These are phyloP conservation scores for Laupala kohalensis DNA, from an alignment of 1,140 invertebrate species.

Conservation along the genomic window DNA sequence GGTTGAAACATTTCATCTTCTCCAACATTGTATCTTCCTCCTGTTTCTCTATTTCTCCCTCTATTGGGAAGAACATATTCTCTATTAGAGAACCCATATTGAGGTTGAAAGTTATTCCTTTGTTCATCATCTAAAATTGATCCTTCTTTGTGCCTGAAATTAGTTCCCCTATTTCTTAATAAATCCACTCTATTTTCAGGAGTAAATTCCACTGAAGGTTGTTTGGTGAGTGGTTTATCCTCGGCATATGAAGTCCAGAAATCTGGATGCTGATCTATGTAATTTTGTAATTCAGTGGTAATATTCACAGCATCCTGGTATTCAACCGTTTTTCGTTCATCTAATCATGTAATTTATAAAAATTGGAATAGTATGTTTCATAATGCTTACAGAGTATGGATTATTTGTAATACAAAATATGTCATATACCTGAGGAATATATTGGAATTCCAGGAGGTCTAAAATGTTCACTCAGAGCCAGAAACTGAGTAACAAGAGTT, in stretches of 20 bases:
- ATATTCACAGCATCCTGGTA: slow-evolving; percentile 4
- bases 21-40: background rate
- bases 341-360: background rate
- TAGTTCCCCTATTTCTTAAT: background rate
- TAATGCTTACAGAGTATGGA: background rate
- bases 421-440: slow-evolving; percentile 46
- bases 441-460: slow-evolving; percentile 51
- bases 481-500: slow-evolving; percentile 46
- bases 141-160: slow-evolving; percentile 5
- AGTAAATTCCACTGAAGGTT: background rate
- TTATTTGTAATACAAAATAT: background rate
- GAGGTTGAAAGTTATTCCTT: background rate
- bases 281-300: background rate
- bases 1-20: background rate
- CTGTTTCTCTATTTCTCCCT: background rate
- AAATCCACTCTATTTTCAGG: background rate
- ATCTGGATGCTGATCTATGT: slow-evolving; percentile 1
- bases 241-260: background rate
- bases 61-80: background rate
- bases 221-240: background rate
- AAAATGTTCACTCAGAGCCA: slow-evolving; percentile 53
- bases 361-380: background rate
- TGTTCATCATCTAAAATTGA: background rate
- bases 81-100: background rate
- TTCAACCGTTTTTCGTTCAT: background rate